phyloP scores from a whole-genome alignment of 2,797 vertebrate species.

The Rhinoraja longicauda region DNA sequence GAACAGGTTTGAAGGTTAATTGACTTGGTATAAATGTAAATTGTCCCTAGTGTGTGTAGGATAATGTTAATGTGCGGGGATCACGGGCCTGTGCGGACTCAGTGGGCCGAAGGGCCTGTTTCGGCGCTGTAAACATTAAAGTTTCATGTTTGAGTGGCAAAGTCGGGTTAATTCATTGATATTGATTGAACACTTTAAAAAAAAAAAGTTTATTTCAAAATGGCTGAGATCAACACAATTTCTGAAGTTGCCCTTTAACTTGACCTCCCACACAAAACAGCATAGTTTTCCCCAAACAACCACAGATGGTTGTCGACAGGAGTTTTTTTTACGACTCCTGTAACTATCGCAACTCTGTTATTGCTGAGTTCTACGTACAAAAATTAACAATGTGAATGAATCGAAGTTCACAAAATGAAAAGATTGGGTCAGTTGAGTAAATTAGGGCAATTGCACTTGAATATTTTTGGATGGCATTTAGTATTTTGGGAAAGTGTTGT shows the following conservation, averaged over 20 bases:
- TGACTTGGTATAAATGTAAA: too few relatives aligned
- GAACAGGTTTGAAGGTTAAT: too few relatives aligned
- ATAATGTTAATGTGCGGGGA: too few relatives aligned
- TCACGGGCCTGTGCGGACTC: too few relatives aligned
- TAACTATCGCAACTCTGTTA: neutral
- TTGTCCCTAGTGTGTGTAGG: too few relatives aligned
- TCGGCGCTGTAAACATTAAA: neutral
- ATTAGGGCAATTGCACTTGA: neutral
- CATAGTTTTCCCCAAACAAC: slow-evolving; percentile 15
- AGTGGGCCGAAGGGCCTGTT: too few relatives aligned
- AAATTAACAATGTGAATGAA: neutral
- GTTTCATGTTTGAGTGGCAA: neutral
- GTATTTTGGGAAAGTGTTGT: neutral
- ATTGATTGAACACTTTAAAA: neutral
- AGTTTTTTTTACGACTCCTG: neutral
- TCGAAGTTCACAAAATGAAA: neutral
- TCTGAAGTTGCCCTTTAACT: neutral
- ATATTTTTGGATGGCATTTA: neutral
- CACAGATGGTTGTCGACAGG: neutral
- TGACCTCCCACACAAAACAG: slow-evolving; percentile 1
- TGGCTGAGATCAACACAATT: neutral
- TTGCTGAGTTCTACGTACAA: neutral
- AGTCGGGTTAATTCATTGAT: neutral
- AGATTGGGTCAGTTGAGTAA: neutral
- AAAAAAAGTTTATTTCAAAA: neutral